These are phyloP conservation scores for Masnerella sp. DNA, from an alignment of 2,888 invertebrate species.

Conservation along the genomic window DNA sequence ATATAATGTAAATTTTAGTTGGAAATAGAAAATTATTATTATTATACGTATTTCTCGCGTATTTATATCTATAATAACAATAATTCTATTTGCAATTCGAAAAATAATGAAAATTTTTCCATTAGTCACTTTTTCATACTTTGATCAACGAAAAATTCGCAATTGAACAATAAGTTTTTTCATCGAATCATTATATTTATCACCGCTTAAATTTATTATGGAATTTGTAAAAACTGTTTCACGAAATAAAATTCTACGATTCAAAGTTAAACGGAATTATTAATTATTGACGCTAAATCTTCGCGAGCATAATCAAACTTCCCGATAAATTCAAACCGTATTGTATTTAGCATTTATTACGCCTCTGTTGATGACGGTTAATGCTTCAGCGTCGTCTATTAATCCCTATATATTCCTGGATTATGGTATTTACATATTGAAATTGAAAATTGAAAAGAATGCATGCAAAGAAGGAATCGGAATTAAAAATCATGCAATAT, in stretches of 20 bases:
- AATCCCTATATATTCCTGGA: slow-evolving; percentile 25
- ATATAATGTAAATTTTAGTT: slow-evolving; percentile 10
- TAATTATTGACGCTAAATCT: slow-evolving; percentile 26
- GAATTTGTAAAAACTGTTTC: neutral
- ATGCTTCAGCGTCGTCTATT: neutral
- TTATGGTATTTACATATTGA: neutral
- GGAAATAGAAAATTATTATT: too few relatives aligned
- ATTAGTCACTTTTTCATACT: too few relatives aligned
- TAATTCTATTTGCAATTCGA: too few relatives aligned
- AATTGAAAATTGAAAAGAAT: too few relatives aligned
- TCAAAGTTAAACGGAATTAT: slow-evolving; percentile 3
- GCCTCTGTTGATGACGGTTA: slow-evolving; percentile 28
- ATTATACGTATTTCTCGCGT: too few relatives aligned
- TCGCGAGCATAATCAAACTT: neutral
- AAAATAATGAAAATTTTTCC: too few relatives aligned
- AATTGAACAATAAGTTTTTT: too few relatives aligned
- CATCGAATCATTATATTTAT: too few relatives aligned
- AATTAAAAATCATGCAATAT: too few relatives aligned
- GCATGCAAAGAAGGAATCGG: too few relatives aligned
- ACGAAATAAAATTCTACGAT: neutral
- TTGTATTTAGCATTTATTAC: slow-evolving; percentile 35
- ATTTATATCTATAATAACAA: too few relatives aligned
- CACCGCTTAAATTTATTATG: too few relatives aligned
- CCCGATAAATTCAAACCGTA: slow-evolving; percentile 22
- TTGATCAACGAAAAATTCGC: neutral